Evolutionary conservation across 2,888 invertebrate species (phyloP).

Genomic region (Athalia rosae): DNA sequence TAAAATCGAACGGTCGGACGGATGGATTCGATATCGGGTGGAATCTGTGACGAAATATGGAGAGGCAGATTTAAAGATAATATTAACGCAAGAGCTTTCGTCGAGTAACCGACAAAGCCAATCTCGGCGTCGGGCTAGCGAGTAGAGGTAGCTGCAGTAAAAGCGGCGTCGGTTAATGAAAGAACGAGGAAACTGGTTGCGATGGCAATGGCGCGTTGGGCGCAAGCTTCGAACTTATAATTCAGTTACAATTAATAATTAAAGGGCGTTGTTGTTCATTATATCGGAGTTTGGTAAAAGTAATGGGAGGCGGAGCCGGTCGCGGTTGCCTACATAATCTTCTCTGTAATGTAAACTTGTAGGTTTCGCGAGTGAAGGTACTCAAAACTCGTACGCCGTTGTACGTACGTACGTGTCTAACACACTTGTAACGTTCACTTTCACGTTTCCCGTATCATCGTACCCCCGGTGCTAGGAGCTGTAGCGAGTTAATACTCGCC

Average conservation of each 20-base stretch:
- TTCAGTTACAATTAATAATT: constrained; percentile 64
- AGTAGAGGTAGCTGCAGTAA: not conserved
- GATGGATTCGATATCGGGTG: not conserved
- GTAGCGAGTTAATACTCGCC: constrained; percentile 16
- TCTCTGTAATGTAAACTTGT: constrained; percentile 61
- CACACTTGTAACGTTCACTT: no score
- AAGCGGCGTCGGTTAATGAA: constrained; percentile 2
- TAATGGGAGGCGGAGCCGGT: constrained; percentile 60
- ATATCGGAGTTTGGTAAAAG: constrained; percentile 66
- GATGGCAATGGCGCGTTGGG: constrained; percentile 8
- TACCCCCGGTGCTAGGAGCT: no score
- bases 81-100: constrained; percentile 21
- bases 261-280: constrained; percentile 68
- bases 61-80: constrained; percentile 21
- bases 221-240: constrained; percentile 41
- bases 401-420: no score
- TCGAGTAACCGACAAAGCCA: constrained; percentile 30
- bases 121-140: constrained; percentile 21
- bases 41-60: not conserved
- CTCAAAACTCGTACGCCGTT: not conserved
- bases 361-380: constrained; percentile 19
- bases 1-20: no score
- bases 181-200: constrained; percentile 14
- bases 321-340: constrained; percentile 66
- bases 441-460: no score